These are phyloP conservation scores for Horisme vitalbata DNA, from an alignment of 2,888 invertebrate genomes.

Conservation along the genomic window DNA sequence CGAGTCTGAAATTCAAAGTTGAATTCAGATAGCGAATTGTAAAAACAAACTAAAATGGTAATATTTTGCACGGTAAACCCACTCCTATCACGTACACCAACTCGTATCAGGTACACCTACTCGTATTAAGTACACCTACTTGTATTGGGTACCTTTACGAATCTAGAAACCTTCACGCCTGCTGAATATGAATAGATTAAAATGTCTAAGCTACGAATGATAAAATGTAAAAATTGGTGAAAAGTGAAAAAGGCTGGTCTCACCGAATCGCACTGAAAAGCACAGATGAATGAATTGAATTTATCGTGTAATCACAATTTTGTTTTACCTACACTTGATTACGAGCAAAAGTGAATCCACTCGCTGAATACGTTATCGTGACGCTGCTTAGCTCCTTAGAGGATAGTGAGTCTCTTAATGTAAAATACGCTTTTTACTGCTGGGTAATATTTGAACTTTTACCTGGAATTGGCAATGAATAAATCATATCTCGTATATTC, in stretches of 20 bases:
- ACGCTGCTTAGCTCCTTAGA: slow-evolving; percentile 26
- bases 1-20: neutral
- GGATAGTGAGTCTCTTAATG: slow-evolving; percentile 6
- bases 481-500: neutral
- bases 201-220: no score
- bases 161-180: no score
- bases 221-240: slow-evolving; percentile 46
- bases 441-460: slow-evolving; percentile 9
- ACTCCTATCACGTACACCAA: no score
- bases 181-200: slow-evolving; percentile 26
- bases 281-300: slow-evolving; percentile 61
- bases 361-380: slow-evolving; percentile 54
- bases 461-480: slow-evolving; percentile 5
- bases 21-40: no score
- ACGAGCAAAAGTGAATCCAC: slow-evolving; percentile 53
- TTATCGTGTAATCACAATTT: slow-evolving; percentile 67
- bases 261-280: slow-evolving; percentile 41
- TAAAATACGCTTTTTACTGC: neutral
- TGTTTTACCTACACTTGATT: slow-evolving; percentile 56
- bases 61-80: no score
- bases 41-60: no score
- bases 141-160: no score
- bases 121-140: no score
- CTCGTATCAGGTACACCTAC: no score
- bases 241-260: slow-evolving; percentile 45